Conservation (phyloP, 1,140 invertebrate species). For the Helicoverpa armigera region DNA sequence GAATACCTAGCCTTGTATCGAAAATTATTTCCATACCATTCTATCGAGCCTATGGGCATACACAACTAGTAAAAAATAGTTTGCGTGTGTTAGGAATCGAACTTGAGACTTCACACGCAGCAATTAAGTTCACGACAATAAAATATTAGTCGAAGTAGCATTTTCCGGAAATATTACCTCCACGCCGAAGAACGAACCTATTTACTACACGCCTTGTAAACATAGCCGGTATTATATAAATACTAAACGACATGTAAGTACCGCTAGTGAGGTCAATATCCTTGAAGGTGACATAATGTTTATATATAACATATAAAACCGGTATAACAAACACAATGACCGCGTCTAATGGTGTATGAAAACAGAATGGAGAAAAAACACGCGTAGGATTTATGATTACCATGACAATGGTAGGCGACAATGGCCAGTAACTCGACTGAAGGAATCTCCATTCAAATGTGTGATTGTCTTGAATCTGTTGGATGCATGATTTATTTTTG, state of each 20-base stretch:
- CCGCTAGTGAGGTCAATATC: slow-evolving; percentile 13
- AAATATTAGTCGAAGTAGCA: too few relatives aligned
- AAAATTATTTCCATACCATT: too few relatives aligned
- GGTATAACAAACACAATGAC: neutral
- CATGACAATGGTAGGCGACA: slow-evolving; percentile 16
- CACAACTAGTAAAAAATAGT: too few relatives aligned
- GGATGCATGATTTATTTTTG: neutral
- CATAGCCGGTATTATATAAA: neutral
- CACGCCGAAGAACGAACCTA: too few relatives aligned
- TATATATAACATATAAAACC: slow-evolving; percentile 4
- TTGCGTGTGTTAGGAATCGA: too few relatives aligned
- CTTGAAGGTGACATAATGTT: slow-evolving; percentile 28
- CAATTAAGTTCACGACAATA: too few relatives aligned
- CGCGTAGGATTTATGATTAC: slow-evolving; percentile 11
- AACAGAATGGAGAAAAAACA: neutral
- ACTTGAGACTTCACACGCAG: too few relatives aligned
- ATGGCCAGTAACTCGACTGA: neutral
- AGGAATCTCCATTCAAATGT: neutral
- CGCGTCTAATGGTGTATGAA: slow-evolving; percentile 1
- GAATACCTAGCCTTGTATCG: too few relatives aligned
- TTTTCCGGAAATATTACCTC: too few relatives aligned
- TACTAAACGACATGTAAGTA: neutral
- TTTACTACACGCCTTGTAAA: too few relatives aligned
- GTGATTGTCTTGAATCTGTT: neutral
- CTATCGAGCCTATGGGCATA: too few relatives aligned